A percentile compares a stretch with the other conserved stretches of the same genome.
These are phyloP conservation scores for Sclerurus mexicanus DNA, from an alignment of 2,113 vertebrate species.

Conservation along the genomic window DNA sequence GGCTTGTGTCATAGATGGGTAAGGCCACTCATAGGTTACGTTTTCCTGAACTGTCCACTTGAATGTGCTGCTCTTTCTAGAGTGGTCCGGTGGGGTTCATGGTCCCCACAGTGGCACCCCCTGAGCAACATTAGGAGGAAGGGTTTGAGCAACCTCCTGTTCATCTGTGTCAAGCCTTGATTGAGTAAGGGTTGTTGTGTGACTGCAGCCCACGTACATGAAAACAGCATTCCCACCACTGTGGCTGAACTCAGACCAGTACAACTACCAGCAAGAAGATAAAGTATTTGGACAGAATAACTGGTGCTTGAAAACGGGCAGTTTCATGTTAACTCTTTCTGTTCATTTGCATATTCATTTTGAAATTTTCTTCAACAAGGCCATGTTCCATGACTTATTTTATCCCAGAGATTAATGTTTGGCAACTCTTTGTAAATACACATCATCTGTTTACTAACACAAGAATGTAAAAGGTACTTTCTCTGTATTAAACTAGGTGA, in stretches of 20 bases:
- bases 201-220: rapidly evolving
- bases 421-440: not conserved
- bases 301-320: not conserved
- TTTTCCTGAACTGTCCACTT: not conserved
- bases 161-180: not conserved
- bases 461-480: not conserved
- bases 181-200: not conserved
- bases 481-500: not conserved
- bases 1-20: not conserved
- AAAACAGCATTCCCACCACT: not conserved
- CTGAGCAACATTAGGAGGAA: not conserved
- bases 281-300: not conserved
- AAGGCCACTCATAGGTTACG: rapidly evolving
- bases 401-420: not conserved
- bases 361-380: not conserved
- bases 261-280: not conserved
- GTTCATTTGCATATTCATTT: not conserved
- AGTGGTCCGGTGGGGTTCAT: rapidly evolving
- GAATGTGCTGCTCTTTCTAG: not conserved
- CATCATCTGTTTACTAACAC: not conserved
- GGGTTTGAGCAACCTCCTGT: not conserved
- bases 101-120: not conserved
- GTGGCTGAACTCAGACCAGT: not conserved
- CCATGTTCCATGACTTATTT: not conserved
- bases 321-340: not conserved